These are phyloP conservation scores for Haliclystus octoradiatus DNA, from an alignment of 30 jellyfish, hydroid and myxozoan species.

Conservation along the genomic window DNA sequence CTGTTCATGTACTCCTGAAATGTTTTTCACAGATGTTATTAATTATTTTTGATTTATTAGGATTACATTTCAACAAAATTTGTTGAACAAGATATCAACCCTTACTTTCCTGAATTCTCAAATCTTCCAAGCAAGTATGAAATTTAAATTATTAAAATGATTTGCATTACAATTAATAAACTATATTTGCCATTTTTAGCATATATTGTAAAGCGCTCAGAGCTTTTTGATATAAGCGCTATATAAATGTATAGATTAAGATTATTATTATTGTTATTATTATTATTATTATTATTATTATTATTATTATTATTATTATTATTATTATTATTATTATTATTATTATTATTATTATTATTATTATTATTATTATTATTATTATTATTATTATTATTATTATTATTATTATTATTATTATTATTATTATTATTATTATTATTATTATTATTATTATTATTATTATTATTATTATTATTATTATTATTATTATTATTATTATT, in stretches of 20 bases:
- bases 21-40: too few relatives aligned
- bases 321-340: background rate
- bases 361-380: background rate
- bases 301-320: background rate
- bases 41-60: too few relatives aligned
- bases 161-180: too few relatives aligned
- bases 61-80: slow-evolving; percentile 37
- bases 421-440: background rate
- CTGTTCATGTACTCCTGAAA: too few relatives aligned
- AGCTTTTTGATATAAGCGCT: too few relatives aligned
- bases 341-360: background rate
- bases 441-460: background rate
- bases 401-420: background rate
- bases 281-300: background rate
- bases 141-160: too few relatives aligned
- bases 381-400: background rate
- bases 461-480: background rate
- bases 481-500: background rate
- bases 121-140: slow-evolving; percentile 82
- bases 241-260: background rate
- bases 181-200: too few relatives aligned
- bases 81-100: slow-evolving; percentile 53
- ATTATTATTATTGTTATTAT: background rate
- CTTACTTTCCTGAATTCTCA: slow-evolving; percentile 70
- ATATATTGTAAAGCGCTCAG: too few relatives aligned